These are phyloP conservation scores for Bombus impatiens DNA, from an alignment of 1,140 invertebrate species.

Conservation along the genomic window DNA sequence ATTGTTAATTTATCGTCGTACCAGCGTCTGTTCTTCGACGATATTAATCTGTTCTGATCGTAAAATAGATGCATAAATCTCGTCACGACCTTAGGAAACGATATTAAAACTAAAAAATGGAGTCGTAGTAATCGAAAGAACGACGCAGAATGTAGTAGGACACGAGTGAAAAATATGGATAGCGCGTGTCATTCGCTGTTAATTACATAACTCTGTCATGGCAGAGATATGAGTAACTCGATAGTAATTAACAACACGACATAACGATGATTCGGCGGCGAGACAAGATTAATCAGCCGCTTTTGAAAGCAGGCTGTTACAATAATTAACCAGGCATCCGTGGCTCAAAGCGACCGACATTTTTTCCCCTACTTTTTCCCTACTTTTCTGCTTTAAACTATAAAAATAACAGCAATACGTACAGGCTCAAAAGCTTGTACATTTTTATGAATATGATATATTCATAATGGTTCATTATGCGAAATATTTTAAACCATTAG, in stretches of 20 bases:
- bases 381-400: neutral
- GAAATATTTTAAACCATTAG: too few relatives aligned
- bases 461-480: too few relatives aligned
- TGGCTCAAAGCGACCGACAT: neutral
- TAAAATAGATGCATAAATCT: slow-evolving; percentile 1
- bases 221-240: neutral
- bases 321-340: neutral
- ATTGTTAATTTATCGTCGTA: slow-evolving; percentile 19
- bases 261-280: neutral
- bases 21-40: neutral
- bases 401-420: too few relatives aligned
- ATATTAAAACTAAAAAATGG: neutral
- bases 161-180: neutral
- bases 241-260: slow-evolving; percentile 7
- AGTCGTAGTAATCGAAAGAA: neutral
- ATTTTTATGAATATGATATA: too few relatives aligned
- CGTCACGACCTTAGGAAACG: neutral
- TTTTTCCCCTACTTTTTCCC: neutral
- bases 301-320: neutral
- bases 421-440: too few relatives aligned
- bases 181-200: neutral
- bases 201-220: neutral
- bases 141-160: too few relatives aligned
- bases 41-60: neutral
- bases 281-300: neutral